Evolutionary conservation across 2,888 invertebrate genomes (phyloP).

Genomic region (Xiphydria camelus): DNA sequence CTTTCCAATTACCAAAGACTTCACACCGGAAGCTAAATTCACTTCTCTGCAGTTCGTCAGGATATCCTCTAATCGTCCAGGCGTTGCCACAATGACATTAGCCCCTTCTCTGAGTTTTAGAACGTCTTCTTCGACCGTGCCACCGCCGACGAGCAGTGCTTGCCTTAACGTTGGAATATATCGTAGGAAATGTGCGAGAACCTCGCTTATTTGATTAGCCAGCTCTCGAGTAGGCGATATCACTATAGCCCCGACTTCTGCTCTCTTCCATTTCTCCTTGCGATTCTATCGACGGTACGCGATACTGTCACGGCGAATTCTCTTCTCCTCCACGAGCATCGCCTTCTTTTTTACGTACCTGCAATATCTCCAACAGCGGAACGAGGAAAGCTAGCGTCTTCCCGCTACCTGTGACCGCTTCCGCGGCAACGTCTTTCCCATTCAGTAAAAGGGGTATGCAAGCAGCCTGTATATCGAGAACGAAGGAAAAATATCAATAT

Average conservation of each 20-base stretch:
- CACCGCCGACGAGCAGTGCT: conserved; percentile 80
- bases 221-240: conserved; percentile 96
- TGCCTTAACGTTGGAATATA: conserved; percentile 60
- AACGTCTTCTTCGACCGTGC: conserved; percentile 76
- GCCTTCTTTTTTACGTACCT: too few relatives aligned
- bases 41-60: conserved; percentile 71
- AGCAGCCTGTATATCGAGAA: conserved; percentile 66
- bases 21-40: conserved; percentile 73
- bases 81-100: conserved; percentile 91
- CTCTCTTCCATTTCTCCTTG: conserved; percentile 67
- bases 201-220: conserved; percentile 84
- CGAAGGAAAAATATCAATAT: conserved; percentile 4
- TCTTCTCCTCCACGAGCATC: too few relatives aligned
- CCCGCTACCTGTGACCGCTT: conserved; percentile 98
- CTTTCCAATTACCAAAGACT: conserved; percentile 78
- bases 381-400: conserved; percentile 96
- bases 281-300: too few relatives aligned
- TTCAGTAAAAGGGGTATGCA: conserved; percentile 85
- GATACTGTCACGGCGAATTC: too few relatives aligned
- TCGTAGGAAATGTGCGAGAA: conserved; percentile 60
- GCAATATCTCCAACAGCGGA: conserved; percentile 85
- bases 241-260: conserved; percentile 85
- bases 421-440: conserved; percentile 96
- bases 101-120: conserved; percentile 71
- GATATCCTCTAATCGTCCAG: conserved; percentile 89